Percentiles rank a stretch among this genome's conserved stretches.
These are phyloP conservation scores for Saccostrea glomerata DNA, from an alignment of 1,140 invertebrate genomes.

Conservation along the genomic window DNA sequence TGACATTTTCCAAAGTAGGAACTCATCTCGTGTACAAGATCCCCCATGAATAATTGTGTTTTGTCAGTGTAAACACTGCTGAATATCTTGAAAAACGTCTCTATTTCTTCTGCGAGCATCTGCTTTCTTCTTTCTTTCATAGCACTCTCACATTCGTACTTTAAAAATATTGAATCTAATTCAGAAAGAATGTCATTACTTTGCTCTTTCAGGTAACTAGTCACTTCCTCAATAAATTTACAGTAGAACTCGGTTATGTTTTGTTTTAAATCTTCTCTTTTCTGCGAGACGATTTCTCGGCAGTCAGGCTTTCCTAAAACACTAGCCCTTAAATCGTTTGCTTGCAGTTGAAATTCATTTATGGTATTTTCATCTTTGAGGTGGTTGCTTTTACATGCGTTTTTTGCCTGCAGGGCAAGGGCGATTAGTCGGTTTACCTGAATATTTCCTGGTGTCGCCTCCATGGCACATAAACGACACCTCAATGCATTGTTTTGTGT, in stretches of 20 bases:
- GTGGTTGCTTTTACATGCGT: neutral
- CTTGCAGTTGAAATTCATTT: neutral
- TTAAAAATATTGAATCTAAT: neutral
- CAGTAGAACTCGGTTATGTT: neutral
- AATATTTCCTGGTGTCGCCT: neutral
- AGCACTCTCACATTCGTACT: neutral
- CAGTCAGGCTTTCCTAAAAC: neutral
- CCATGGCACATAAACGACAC: neutral
- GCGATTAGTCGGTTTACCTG: neutral
- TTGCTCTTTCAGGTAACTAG: slow-evolving; percentile 1
- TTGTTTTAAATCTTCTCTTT: neutral
- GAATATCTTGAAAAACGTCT: neutral
- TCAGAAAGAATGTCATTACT: neutral
- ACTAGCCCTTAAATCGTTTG: neutral
- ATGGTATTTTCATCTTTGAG: neutral
- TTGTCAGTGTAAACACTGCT: neutral
- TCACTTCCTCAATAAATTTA: neutral
- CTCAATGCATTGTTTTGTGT: neutral
- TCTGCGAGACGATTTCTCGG: neutral
- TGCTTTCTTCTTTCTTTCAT: neutral
- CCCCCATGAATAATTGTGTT: neutral
- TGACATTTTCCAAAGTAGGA: neutral
- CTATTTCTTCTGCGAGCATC: neutral
- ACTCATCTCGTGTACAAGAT: neutral
- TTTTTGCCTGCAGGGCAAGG: neutral